Conservation (phyloP, 2,113 vertebrate genomes). For the Seriola rivoliana region DNA sequence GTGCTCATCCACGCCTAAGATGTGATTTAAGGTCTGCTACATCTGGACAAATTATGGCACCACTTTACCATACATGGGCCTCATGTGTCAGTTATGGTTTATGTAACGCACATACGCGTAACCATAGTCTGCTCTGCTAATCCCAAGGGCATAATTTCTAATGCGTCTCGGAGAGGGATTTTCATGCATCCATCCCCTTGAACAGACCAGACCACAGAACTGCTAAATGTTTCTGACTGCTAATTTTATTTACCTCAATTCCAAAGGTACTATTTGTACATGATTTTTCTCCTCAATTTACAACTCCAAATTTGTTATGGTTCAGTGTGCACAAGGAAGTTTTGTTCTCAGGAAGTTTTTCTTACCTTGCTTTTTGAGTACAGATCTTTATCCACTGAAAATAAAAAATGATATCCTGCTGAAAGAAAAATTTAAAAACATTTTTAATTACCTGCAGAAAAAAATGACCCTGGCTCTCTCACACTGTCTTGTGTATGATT, state of each 20-base stretch:
- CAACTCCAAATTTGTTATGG: conserved; percentile 1
- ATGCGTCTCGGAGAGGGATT: conserved; percentile 52
- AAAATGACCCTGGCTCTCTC: conserved; percentile 30
- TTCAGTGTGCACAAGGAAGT: not conserved
- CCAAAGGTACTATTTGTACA: conserved; percentile 4
- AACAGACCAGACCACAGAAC: conserved; percentile 22
- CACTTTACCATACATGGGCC: conserved; percentile 62
- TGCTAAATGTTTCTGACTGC: conserved; percentile 32
- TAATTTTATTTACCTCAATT: conserved; percentile 50
- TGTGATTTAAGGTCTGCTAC: conserved; percentile 69
- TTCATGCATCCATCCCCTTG: conserved; percentile 24
- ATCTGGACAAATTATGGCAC: conserved; percentile 74
- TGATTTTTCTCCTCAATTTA: not conserved
- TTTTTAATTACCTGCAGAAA: conserved; percentile 19
- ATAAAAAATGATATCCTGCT: conserved; percentile 8
- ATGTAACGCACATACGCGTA: conserved; percentile 61
- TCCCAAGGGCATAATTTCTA: conserved; percentile 59
- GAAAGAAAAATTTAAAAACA: conserved; percentile 6
- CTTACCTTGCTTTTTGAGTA: not conserved
- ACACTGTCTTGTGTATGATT: conserved; percentile 60
- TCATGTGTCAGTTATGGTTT: conserved; percentile 71
- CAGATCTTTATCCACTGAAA: conserved; percentile 4
- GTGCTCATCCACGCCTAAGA: conserved; percentile 64
- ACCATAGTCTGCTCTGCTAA: conserved; percentile 62
- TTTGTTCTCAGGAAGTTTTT: conserved; percentile 18